Base-by-base conservation (phyloP, 2,113 vertebrate species). In the Dicentrarchus labrax region DNA sequence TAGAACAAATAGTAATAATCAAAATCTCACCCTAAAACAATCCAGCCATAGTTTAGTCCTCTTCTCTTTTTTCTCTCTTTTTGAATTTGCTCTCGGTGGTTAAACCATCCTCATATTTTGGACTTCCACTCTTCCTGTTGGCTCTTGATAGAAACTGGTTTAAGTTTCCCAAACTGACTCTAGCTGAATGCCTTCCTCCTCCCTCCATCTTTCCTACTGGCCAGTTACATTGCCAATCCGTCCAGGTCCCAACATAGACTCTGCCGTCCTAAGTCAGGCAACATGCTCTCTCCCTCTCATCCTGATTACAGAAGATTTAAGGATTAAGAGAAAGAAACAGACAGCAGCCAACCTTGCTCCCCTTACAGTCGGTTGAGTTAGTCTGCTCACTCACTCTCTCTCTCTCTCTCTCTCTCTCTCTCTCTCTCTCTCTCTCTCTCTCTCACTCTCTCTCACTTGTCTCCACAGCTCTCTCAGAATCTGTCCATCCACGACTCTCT, bases 271-370 rank as follows among this genome's bases (percentile, higher is more conserved):
- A 95, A 93, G 84, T 94, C 90, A 93, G 91, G 89, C 90, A 91
- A 84, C 93, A 90, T 92, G 92, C 91, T 91, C 90, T 79, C 84
- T 69, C 80, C 80, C 85, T 86, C 92, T 95, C 93, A 95, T 94
- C 95, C 94, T 80, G 91, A 95, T 95, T 96, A 96, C 50, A 90
- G 91, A 92, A 95, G 95, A 95, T 95, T 96, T 95, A 92, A 80
- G 88, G 95, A 95, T 96, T 96, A 96, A 87, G 72, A 69, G 47
- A 87, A 90, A 90, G 83, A 92, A 93, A 91, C 82, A 89, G 91
- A 60, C 85, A 92, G 87, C 67, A 86, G 85, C 88, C 90, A 90
- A 85, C 80, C 75, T 88, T 87, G 83, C 82, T 85, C 75, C 82
- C 71, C 85, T 91, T 76, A 66, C 83, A 73, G 86, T 83, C 80